A percentile compares a stretch with the other conserved stretches of the same genome.
phyloP scores from a whole-genome alignment of 2,888 invertebrate species.

The Lamellibrachia columna region DNA sequence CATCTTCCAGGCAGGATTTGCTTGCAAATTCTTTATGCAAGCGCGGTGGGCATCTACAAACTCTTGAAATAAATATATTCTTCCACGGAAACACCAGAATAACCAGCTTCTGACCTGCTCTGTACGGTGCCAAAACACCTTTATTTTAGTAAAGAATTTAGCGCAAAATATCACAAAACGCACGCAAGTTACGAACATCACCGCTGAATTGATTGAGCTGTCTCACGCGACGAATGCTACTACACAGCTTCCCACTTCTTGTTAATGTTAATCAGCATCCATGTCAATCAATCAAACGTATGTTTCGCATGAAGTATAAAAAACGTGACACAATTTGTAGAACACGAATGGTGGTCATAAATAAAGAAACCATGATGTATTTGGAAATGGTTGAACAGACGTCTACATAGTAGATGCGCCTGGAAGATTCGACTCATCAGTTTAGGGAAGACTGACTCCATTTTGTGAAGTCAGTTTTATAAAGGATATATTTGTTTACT shows the following conservation, averaged over 20 bases:
- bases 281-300: too few relatives aligned
- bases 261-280: not conserved
- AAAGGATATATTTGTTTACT: too few relatives aligned
- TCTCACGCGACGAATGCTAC: not conserved
- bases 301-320: not conserved
- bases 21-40: not conserved
- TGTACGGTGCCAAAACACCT: not conserved
- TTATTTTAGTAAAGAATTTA: too few relatives aligned
- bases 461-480: too few relatives aligned
- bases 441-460: too few relatives aligned
- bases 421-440: too few relatives aligned
- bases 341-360: not conserved
- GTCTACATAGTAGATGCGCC: not conserved
- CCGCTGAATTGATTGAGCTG: not conserved
- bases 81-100: not conserved
- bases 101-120: not conserved
- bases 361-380: not conserved
- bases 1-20: not conserved
- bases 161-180: not conserved
- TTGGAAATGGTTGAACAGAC: not conserved
- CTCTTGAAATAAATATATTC: not conserved
- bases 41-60: not conserved
- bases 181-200: not conserved
- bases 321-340: not conserved
- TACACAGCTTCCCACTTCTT: not conserved